Evolutionary conservation across 1,140 invertebrate species (phyloP).

Genomic region (Amphibalanus amphitrite): DNA sequence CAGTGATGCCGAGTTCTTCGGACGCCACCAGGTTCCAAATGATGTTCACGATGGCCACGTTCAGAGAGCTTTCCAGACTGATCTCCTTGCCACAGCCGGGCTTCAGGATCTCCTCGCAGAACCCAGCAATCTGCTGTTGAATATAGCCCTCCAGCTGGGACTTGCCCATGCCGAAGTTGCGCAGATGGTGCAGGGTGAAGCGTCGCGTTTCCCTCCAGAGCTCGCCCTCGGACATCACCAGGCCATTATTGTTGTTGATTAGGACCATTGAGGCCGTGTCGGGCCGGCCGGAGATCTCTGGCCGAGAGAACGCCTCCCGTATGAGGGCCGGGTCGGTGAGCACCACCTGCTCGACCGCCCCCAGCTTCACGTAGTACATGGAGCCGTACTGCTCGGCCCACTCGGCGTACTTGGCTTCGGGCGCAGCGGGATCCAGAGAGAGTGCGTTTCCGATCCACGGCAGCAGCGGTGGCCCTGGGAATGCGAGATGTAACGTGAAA

Average conservation of each 20-base stretch:
- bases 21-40: conserved; percentile 47
- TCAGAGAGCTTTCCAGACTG: background rate
- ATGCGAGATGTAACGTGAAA: too few species aligned
- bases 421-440: background rate
- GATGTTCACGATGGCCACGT: conserved; percentile 42
- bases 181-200: background rate
- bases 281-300: conserved; percentile 70
- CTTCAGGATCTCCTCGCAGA: background rate
- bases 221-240: background rate
- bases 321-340: conserved; percentile 68
- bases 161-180: too few species aligned
- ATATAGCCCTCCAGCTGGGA: background rate
- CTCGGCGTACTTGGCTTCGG: conserved; percentile 19
- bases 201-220: background rate
- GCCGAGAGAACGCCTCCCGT: conserved; percentile 58
- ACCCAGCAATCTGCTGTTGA: background rate
- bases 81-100: background rate
- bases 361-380: conserved; percentile 60
- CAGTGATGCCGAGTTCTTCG: background rate
- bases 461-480: background rate
- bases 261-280: conserved; percentile 39
- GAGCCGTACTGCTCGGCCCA: conserved; percentile 56
- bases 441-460: background rate
- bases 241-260: background rate
- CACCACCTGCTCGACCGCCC: conserved; percentile 61